These are phyloP conservation scores for Liasis olivaceus DNA, from an alignment of 2,797 vertebrate genomes.

Conservation along the genomic window DNA sequence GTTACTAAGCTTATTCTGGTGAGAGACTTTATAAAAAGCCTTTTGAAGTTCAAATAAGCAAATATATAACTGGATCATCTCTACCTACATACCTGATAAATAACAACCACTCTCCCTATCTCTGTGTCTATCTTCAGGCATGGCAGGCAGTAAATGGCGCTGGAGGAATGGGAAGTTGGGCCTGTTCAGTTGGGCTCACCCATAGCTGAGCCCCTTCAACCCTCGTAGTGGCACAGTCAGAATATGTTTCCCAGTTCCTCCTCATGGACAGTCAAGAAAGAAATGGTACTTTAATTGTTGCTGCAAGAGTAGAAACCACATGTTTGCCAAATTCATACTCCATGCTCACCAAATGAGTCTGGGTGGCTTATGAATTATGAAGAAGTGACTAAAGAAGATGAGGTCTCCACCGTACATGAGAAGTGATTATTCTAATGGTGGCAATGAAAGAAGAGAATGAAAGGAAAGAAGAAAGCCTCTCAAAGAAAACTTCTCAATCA, in stretches of 20 bases:
- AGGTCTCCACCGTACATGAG: not conserved
- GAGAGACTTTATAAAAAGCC: not conserved
- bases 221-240: not conserved
- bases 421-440: not conserved
- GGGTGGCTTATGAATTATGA: not conserved
- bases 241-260: not conserved
- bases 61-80: not conserved
- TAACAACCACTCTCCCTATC: not conserved
- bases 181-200: not conserved
- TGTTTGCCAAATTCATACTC: not conserved
- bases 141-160: not conserved
- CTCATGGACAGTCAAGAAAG: not conserved
- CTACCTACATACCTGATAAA: not conserved
- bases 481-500: not conserved
- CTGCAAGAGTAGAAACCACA: not conserved
- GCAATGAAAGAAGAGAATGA: not conserved
- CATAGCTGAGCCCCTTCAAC: not conserved
- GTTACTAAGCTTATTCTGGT: not conserved
- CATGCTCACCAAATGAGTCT: not conserved
- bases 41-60: not conserved
- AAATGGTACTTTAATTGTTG: not conserved
- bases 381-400: not conserved
- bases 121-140: not conserved
- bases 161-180: not conserved
- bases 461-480: not conserved